Evolutionary conservation across 2,113 vertebrate species (phyloP), one percentile per base, ranked within the genome.

Genomic region (Nothocercus julius): DNA sequence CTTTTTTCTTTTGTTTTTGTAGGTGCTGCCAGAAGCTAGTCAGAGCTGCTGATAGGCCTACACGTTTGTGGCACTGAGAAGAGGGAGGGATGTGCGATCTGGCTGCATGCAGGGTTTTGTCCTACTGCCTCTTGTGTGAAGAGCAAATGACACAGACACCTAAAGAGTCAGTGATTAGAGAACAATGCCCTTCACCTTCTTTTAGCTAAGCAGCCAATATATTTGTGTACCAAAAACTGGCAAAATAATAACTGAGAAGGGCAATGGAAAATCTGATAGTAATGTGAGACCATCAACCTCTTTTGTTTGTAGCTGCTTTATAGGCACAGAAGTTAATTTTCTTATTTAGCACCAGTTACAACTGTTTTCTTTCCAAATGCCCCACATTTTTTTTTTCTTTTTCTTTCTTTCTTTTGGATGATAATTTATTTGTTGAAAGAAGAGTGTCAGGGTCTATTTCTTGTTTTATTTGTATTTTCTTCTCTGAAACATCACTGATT

Each of bases 21-120:
- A 64, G 94, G 49, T 49, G 21, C 20, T 86, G 66, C 51, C 58
- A 94, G 81, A 81, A 96, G 69, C 47, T 81, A 88, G 72, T 36
- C 45, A 40, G 61, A 59, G 69, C 64, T 93, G 83, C 45, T 51
- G 64, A n/a, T 78, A 56, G 83, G 61, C 66, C 80, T 72, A 73
- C 66, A 63, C 30, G 34, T 66, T 85, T 74, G 82, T 93, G 92
- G 38, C 85, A 78, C 69, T 1, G 12, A 54, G 47, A 18, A 58
- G 53, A 67, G 76, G 74, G 13, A 56, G 86, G 38, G 81, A 20
- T n/a, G 81, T 79, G 86, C 73, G 83, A 93, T 74, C 88, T 90
- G 79, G 15, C 10, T 72, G 56, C 79, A 36, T 32, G 56, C 0
- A 5, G 19, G 25, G 32, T 58, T 89, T 78, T 84, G 80, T 86